These are phyloP conservation scores for Bugulina stolonifera DNA, from an alignment of 2,888 invertebrate genomes.

Conservation along the genomic window DNA sequence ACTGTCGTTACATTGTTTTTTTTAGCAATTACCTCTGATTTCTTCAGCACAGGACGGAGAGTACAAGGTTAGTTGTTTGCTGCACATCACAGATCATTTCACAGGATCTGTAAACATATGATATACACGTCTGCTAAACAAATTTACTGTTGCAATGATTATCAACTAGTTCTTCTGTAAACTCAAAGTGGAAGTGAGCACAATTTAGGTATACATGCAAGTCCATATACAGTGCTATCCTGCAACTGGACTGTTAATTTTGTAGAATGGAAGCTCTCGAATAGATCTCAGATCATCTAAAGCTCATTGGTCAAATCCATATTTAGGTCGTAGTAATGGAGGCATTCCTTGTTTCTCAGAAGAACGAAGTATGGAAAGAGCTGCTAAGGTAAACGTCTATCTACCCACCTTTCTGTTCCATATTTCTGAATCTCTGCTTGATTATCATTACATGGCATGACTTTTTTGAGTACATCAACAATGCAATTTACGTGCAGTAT, in stretches of 20 bases:
- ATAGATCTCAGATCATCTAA: conserved; percentile 16
- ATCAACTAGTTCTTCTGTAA: no score
- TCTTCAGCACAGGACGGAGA: not conserved
- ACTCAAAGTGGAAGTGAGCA: no score
- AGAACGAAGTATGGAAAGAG: conserved; percentile 46
- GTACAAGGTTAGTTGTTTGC: conserved; percentile 12
- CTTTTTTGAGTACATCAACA: no score
- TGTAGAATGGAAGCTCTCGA: conserved; percentile 13
- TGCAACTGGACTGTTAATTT: not conserved
- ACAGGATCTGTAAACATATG: no score
- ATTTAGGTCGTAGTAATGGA: conserved; percentile 48
- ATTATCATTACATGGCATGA: not conserved
- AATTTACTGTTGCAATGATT: no score
- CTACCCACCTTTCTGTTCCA: no score
- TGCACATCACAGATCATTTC: no score
- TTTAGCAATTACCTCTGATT: conserved; percentile 17
- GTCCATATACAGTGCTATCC: no score
- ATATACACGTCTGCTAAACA: no score
- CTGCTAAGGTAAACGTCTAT: conserved; percentile 50
- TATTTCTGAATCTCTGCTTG: not conserved
- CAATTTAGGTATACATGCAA: no score
- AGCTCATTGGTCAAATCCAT: conserved; percentile 30
- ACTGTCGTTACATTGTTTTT: not conserved
- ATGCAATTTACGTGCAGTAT: no score
- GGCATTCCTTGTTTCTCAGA: conserved; percentile 52